phyloP scores from a whole-genome alignment of 92 coral and sea anemone species.

The Porites evermanni region DNA sequence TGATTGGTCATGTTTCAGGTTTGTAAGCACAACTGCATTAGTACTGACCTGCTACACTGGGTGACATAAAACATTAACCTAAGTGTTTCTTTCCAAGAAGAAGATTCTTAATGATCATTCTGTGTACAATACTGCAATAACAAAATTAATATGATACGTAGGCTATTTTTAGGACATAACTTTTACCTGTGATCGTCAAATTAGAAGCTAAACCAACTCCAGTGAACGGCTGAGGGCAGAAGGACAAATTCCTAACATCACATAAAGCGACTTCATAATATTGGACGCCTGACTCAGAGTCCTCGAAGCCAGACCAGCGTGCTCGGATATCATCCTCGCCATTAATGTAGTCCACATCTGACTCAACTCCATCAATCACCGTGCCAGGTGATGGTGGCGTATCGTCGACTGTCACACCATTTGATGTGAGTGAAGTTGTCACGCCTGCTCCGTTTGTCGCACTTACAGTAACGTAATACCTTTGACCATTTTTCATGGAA shows the following conservation, averaged over 20 bases:
- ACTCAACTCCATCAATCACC: conserved; percentile 71
- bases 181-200: conserved; percentile 68
- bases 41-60: too few relatives aligned
- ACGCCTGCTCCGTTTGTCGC: conserved; percentile 96
- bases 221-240: conserved; percentile 81
- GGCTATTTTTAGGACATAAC: neutral
- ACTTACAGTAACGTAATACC: conserved; percentile 75
- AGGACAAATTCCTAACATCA: conserved; percentile 64
- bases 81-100: too few relatives aligned
- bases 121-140: too few relatives aligned
- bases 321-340: conserved; percentile 73
- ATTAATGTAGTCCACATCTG: conserved; percentile 69
- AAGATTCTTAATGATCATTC: too few relatives aligned
- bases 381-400: conserved; percentile 84
- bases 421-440: conserved; percentile 69
- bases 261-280: conserved; percentile 83
- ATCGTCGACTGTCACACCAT: conserved; percentile 87
- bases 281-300: conserved; percentile 81
- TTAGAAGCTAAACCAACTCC: conserved; percentile 69
- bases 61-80: too few relatives aligned
- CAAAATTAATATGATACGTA: neutral
- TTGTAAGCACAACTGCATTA: too few relatives aligned
- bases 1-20: too few relatives aligned
- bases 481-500: conserved; percentile 75
- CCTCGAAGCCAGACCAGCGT: conserved; percentile 82